Base-by-base conservation (phyloP, 2,888 invertebrate genomes). In the Apeira syringaria region DNA sequence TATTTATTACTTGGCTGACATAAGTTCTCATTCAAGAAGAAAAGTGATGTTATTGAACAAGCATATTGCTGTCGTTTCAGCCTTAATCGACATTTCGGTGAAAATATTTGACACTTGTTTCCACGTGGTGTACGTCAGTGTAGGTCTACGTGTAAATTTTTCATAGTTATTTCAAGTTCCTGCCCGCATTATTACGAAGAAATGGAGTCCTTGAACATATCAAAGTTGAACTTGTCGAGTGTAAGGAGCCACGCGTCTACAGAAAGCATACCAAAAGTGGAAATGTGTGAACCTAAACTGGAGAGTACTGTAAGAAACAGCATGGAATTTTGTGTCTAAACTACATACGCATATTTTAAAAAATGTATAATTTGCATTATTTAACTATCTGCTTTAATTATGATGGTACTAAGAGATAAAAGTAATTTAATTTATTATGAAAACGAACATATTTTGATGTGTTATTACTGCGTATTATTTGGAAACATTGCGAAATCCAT, bases 111-210 rank as follows among this genome's bases (percentile, higher is more conserved):
- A 86, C 88, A 75, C 70, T 77, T 70, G 68, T 80, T 78, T 86
- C 88, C 88, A 88, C 88, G 88, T 88, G 88, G 86, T 87, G 77
- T 61, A 68, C 70, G 87, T 82, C 85, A 85, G 42, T 64, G 59
- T 65, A 58, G 64, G 83, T 83, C 78, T 79, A 88, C 88, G 87
- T 88, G 87, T 79, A 77, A 72, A 68, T 61, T 70, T 57, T 61
- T 68, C 55, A 56, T 58, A 53, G 42, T 59, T 35, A 61, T 63
- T 69, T 65, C 56, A 56, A 64, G 56, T 66, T 67, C 56, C 56
- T 60, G 57, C 59, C 53, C 49, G 58, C 56, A 60, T 64, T 67
- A 50, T 50, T 46, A 44, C 33, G 50, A 61, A 57, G 62, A 63
- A 62, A 88, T 87, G 86, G 88, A 86, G 68, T 77, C 86, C 58